Percentiles rank a stretch among this genome's conserved stretches.
phyloP scores from a whole-genome alignment of 2,797 vertebrate species.

The Pseudochromis fuscus region DNA sequence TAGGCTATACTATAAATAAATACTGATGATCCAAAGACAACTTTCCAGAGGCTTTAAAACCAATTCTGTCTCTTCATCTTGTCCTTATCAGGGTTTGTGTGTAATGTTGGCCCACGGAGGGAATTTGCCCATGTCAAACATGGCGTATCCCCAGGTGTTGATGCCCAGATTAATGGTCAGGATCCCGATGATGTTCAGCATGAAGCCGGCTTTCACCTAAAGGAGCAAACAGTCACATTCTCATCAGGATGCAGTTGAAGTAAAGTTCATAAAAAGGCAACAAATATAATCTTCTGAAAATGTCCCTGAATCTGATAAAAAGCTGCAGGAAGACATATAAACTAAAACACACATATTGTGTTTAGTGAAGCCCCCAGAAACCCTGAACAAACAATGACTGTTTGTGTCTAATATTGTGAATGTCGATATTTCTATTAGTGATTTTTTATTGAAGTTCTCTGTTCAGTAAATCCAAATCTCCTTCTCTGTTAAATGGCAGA shows the following conservation, averaged over 20 bases:
- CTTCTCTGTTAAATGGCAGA: too few species aligned
- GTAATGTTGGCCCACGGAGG: slow-evolving; percentile 87
- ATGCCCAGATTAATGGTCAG: slow-evolving; percentile 87
- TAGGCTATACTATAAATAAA: not conserved
- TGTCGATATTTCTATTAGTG: too few species aligned
- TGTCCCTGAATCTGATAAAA: too few species aligned
- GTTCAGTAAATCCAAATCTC: too few species aligned
- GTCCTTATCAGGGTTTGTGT: slow-evolving; percentile 13
- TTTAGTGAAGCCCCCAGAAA: too few species aligned
- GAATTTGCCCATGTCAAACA: slow-evolving; percentile 87
- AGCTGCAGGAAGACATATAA: too few species aligned
- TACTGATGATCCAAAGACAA: not conserved
- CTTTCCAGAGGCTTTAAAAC: slow-evolving; percentile 5
- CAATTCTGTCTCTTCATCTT: not conserved
- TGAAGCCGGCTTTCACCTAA: slow-evolving; percentile 89
- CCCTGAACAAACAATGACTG: too few species aligned
- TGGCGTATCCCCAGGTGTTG: slow-evolving; percentile 89
- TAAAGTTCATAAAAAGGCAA: not conserved
- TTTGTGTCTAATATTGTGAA: too few species aligned
- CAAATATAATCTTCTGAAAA: too few species aligned
- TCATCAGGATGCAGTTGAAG: slow-evolving; percentile 8
- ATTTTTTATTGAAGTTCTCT: too few species aligned
- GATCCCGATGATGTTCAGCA: slow-evolving; percentile 92
- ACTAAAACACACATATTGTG: too few species aligned
- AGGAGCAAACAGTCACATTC: slow-evolving; percentile 25